Percentiles rank a stretch among this genome's conserved stretches.
phyloP scores from a whole-genome alignment of 92 coral and sea anemone species.

The Umimayanthus chanpuru region DNA sequence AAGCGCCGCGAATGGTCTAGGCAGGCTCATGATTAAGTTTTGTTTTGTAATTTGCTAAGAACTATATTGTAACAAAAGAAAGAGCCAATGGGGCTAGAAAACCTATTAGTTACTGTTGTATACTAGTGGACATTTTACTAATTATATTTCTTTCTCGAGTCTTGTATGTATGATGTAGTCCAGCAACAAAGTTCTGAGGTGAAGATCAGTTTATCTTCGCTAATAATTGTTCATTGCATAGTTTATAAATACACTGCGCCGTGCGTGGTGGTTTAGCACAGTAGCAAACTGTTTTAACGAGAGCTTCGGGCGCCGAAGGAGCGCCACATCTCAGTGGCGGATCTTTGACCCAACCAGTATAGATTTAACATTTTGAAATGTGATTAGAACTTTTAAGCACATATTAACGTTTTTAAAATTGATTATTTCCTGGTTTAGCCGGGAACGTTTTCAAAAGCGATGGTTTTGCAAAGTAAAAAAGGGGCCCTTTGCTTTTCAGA shows the following conservation, averaged over 20 bases:
- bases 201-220: not conserved
- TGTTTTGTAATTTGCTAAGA: not conserved
- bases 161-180: not conserved
- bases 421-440: not conserved
- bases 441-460: not conserved
- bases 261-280: not conserved
- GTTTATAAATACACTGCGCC: not conserved
- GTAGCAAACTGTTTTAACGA: not conserved
- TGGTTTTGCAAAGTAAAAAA: not conserved
- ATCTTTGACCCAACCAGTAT: not conserved
- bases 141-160: not conserved
- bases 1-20: too few relatives aligned
- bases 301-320: too few relatives aligned
- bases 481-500: not conserved
- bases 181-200: constrained; percentile 19
- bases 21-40: not conserved
- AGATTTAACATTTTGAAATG: too few relatives aligned
- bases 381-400: not conserved
- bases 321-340: not conserved
- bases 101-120: not conserved
- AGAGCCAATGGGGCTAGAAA: not conserved
- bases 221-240: not conserved
- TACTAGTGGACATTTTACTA: not conserved
- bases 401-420: too few relatives aligned
- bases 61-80: too few relatives aligned